Conservation (phyloP, 2,797 vertebrate genomes). For the Orestias chungarensis region DNA sequence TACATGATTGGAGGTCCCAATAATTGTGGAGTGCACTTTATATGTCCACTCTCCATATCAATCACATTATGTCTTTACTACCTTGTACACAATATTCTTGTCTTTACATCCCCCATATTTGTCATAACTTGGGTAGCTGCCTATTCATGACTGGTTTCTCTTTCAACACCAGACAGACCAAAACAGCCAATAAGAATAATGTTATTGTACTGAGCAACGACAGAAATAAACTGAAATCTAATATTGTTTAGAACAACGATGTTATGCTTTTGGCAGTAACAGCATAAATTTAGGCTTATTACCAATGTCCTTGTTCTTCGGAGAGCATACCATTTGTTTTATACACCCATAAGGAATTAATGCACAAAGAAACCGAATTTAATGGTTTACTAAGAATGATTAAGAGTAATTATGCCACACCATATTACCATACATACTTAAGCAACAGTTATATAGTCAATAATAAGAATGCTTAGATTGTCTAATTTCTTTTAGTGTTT, state of each 20-base stretch:
- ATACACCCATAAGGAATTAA: conserved; percentile 53
- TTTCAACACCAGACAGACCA: not conserved
- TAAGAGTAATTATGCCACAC: conserved; percentile 60
- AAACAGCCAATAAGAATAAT: not conserved
- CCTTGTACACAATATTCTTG: not conserved
- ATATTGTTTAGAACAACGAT: conserved; percentile 40
- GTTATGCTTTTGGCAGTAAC: conserved; percentile 53
- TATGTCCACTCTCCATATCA: not conserved
- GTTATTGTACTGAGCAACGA: not conserved
- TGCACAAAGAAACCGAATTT: conserved; percentile 40
- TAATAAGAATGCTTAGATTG: conserved; percentile 41
- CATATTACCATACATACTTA: conserved; percentile 43
- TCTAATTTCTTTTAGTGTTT: conserved; percentile 21
- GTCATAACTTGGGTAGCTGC: not conserved
- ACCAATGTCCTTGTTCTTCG: conserved; percentile 57
- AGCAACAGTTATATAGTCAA: conserved; percentile 52
- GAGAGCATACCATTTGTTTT: conserved; percentile 54
- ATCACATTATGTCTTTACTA: not conserved
- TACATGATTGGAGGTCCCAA: not conserved
- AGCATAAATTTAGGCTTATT: conserved; percentile 62
- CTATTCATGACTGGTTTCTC: not conserved
- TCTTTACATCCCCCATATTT: not conserved
- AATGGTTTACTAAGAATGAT: conserved; percentile 48
- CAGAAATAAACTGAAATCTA: conserved; percentile 11
- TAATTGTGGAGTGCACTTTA: not conserved